phyloP scores from a whole-genome alignment of 2,797 vertebrate genomes.

The Phataginus tetradactyla region DNA sequence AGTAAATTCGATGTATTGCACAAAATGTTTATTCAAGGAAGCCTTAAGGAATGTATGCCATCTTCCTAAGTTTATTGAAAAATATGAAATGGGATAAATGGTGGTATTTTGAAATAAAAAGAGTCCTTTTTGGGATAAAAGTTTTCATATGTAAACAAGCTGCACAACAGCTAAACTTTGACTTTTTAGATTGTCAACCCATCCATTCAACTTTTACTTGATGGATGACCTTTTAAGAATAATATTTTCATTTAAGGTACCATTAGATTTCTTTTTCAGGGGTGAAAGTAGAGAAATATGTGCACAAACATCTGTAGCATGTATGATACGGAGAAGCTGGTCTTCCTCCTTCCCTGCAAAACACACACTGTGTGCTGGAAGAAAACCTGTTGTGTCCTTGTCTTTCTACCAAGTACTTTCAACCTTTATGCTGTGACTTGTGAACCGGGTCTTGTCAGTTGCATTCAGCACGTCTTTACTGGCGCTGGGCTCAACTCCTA shows the following conservation, averaged over 20 bases:
- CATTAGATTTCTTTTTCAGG: neutral
- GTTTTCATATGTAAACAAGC: conserved; percentile 2
- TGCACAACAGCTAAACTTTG: neutral
- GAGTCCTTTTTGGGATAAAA: neutral
- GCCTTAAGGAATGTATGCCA: neutral
- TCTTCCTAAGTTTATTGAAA: conserved; percentile 37
- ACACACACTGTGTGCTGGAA: neutral
- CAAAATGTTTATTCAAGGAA: conserved; percentile 30
- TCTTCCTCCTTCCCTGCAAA: neutral
- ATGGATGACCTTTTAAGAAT: neutral
- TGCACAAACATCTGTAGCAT: neutral
- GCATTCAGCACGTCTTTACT: neutral
- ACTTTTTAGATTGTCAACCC: neutral
- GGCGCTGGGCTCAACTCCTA: neutral
- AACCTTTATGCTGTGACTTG: neutral
- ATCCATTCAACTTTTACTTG: neutral
- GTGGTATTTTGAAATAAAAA: neutral
- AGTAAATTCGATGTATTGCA: neutral
- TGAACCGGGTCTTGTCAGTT: neutral
- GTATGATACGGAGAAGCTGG: neutral
- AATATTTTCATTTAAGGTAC: neutral
- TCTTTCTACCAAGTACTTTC: neutral
- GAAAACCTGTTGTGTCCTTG: neutral
- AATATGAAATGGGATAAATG: neutral
- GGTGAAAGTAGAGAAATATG: neutral